phyloP scores from a whole-genome alignment of 2,888 invertebrate species.

The Uloborus plumipes region DNA sequence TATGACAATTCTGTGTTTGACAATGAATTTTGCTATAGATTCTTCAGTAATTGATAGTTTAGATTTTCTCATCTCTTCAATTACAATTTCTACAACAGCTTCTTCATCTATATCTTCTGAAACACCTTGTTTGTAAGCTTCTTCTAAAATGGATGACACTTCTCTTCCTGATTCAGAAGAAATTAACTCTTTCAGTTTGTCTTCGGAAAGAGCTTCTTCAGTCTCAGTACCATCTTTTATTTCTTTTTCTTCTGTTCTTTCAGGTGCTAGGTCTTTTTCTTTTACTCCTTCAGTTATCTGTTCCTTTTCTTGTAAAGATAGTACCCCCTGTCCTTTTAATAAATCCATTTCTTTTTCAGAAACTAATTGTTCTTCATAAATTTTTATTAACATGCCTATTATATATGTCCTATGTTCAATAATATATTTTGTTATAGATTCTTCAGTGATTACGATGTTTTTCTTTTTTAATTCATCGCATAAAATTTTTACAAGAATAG shows the following conservation, averaged over 20 bases:
- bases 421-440: too few relatives aligned
- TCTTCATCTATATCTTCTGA: background rate
- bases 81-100: background rate
- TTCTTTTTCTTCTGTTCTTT: slow-evolving; percentile 2
- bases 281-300: background rate
- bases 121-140: too few relatives aligned
- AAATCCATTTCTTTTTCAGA: too few relatives aligned
- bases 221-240: background rate
- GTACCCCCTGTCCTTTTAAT: too few relatives aligned
- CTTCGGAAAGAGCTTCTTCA: background rate
- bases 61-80: slow-evolving; percentile 2
- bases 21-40: too few relatives aligned
- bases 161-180: background rate
- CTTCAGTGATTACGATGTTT: background rate
- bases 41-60: too few relatives aligned
- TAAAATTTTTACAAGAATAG: background rate
- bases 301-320: too few relatives aligned
- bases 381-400: too few relatives aligned
- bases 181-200: background rate
- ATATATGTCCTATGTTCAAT: too few relatives aligned
- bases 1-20: too few relatives aligned
- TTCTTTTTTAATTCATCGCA: slow-evolving; percentile 2
- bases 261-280: background rate
- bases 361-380: too few relatives aligned
- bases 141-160: background rate